Conservation (phyloP, 2,797 vertebrate genomes). For the Gymnothorax reevesii region DNA sequence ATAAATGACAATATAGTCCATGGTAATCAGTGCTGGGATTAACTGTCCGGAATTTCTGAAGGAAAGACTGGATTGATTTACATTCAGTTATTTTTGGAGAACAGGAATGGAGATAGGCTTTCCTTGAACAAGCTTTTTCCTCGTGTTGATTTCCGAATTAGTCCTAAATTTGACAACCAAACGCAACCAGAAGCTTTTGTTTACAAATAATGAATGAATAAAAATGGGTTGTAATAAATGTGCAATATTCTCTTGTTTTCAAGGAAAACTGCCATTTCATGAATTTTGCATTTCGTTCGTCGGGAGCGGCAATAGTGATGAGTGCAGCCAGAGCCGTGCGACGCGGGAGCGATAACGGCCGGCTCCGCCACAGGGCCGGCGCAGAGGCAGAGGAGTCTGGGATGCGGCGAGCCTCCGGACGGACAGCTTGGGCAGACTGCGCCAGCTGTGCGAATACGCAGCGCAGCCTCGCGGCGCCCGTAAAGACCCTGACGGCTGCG, state of each 20-base stretch:
- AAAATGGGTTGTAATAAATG: neutral
- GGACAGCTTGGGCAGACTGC: slow-evolving; percentile 12
- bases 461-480: slow-evolving; percentile 61
- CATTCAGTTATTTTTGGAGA: neutral
- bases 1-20: neutral
- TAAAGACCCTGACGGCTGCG: slow-evolving; percentile 59
- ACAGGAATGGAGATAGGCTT: neutral
- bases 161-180: neutral
- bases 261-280: neutral
- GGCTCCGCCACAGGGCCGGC: neutral
- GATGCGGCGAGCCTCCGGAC: neutral
- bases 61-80: neutral
- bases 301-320: neutral
- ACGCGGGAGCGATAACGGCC: neutral
- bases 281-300: neutral
- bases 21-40: neutral
- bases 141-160: neutral
- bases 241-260: neutral
- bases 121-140: neutral
- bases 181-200: neutral
- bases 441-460: slow-evolving; percentile 37
- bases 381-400: neutral
- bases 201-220: neutral
- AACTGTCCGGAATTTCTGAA: neutral
- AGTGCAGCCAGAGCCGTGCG: neutral